A percentile compares a stretch with the other conserved stretches of the same genome.
phyloP scores from a whole-genome alignment of 2,888 invertebrate genomes.

The Uropetala carovei region DNA sequence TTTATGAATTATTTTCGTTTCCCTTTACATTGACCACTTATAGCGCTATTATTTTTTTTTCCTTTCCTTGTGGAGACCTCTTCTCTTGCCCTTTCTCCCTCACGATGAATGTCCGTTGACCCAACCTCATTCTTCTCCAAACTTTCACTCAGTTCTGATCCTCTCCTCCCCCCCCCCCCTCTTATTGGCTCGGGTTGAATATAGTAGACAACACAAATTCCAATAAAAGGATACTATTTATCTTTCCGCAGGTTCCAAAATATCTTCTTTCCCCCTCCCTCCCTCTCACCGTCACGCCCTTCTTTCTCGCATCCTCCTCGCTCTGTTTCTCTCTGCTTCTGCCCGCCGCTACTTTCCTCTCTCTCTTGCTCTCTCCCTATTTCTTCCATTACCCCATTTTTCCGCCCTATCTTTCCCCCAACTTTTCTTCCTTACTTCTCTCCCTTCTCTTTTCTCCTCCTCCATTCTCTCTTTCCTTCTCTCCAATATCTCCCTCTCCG shows the following conservation, averaged over 20 bases:
- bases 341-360: neutral
- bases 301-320: neutral
- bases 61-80: no score
- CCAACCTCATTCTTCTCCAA: constrained; percentile 12
- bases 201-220: constrained; percentile 26
- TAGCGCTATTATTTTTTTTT: no score
- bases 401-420: neutral
- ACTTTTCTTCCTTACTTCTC: neutral
- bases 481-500: neutral
- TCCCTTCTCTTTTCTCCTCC: neutral
- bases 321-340: neutral
- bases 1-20: no score
- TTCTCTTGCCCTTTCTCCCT: neutral
- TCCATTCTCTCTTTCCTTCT: neutral
- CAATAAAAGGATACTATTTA: constrained; percentile 49
- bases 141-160: neutral
- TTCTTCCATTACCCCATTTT: neutral
- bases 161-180: neutral
- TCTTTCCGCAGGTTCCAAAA: constrained; percentile 29
- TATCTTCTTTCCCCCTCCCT: neutral
- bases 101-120: constrained; percentile 10
- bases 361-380: neutral
- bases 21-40: no score
- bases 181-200: constrained; percentile 26
- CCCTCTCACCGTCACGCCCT: no score